These are phyloP conservation scores for Ophraella communa DNA, from an alignment of 2,888 invertebrate genomes.

Conservation along the genomic window DNA sequence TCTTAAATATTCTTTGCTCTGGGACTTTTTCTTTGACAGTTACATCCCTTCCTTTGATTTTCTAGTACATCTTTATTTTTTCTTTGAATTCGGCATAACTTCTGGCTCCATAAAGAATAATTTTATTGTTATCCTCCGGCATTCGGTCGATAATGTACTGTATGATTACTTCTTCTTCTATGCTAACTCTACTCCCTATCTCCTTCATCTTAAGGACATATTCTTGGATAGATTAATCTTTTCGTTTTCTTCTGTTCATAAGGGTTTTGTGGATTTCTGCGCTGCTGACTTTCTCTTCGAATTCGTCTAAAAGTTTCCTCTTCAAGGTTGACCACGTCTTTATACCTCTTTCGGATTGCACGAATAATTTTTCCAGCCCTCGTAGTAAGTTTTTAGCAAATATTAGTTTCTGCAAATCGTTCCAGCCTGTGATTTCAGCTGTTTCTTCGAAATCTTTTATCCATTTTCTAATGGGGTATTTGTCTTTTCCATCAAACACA, in stretches of 20 bases:
- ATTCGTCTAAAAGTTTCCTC: too few relatives aligned
- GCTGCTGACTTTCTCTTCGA: constrained; percentile 36
- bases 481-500: constrained; percentile 39
- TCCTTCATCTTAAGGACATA: constrained; percentile 54
- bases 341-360: constrained; percentile 44
- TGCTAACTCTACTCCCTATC: constrained; percentile 48
- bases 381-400: constrained; percentile 45
- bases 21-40: background rate
- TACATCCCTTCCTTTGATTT: constrained; percentile 2
- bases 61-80: constrained; percentile 36
- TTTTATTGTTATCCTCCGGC: constrained; percentile 43
- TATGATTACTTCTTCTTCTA: constrained; percentile 51
- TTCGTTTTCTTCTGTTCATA: constrained; percentile 43
- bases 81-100: constrained; percentile 30
- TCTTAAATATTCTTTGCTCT: background rate
- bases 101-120: constrained; percentile 40
- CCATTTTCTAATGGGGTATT: constrained; percentile 43
- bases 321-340: constrained; percentile 38
- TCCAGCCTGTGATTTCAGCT: constrained; percentile 41
- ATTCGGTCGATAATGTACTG: too few relatives aligned
- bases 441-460: constrained; percentile 45
- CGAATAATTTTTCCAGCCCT: constrained; percentile 44
- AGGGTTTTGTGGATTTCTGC: constrained; percentile 36
- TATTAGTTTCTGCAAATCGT: constrained; percentile 44
- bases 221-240: constrained; percentile 50